A percentile compares a stretch with the other conserved stretches of the same genome.
phyloP scores from a whole-genome alignment of 1,140 invertebrate species.

The Drosophila neocordata region DNA sequence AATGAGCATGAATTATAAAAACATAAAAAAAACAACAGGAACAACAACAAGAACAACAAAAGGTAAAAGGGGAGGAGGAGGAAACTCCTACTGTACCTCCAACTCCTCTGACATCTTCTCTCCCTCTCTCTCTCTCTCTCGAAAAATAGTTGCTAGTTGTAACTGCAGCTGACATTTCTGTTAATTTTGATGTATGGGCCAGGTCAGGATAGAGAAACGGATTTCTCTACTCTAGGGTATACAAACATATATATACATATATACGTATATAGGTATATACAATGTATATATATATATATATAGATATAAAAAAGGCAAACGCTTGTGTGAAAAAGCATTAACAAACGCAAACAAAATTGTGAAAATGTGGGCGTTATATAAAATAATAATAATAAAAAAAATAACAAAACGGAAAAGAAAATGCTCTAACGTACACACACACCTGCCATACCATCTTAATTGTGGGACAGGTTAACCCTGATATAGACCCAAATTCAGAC shows the following conservation, averaged over 20 bases:
- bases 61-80: not conserved
- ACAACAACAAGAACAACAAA: constrained; percentile 43
- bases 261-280: too few species aligned
- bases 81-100: not conserved
- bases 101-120: constrained; percentile 3
- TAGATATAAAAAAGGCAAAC: constrained; percentile 26
- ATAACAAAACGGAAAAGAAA: constrained; percentile 39
- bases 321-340: constrained; percentile 69
- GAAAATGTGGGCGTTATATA: constrained; percentile 63
- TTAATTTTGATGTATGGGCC: constrained; percentile 77
- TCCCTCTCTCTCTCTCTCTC: constrained; percentile 42
- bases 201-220: constrained; percentile 48
- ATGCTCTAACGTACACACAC: constrained; percentile 50
- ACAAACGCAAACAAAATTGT: constrained; percentile 44
- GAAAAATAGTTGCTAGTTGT: constrained; percentile 68
- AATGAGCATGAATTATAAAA: constrained; percentile 81
- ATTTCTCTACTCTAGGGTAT: constrained; percentile 52
- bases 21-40: constrained; percentile 58
- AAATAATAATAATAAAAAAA: constrained; percentile 21
- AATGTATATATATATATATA: not conserved
- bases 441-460: constrained; percentile 54
- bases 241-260: not conserved
- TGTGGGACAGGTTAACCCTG: constrained; percentile 48
- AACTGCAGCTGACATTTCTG: constrained; percentile 79
- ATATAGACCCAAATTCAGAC: constrained; percentile 33